These are phyloP conservation scores for Parazoanthus swiftii DNA, from an alignment of 92 coral and sea anemone species.

Conservation along the genomic window DNA sequence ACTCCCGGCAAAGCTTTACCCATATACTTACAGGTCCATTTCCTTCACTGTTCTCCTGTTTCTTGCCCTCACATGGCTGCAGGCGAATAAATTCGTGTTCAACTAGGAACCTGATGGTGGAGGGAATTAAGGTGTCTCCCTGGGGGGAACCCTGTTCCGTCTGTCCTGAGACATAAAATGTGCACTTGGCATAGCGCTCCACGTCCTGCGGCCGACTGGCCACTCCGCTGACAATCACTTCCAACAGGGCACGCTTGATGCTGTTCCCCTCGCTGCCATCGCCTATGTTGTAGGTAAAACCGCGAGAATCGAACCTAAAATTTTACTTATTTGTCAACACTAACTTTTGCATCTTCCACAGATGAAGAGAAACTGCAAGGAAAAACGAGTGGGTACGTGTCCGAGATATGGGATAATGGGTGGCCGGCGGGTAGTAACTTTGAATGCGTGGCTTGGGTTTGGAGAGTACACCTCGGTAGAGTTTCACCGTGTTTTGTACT, in stretches of 20 bases:
- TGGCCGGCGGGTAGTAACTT: too few relatives aligned
- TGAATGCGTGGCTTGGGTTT: too few relatives aligned
- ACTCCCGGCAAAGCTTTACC: too few relatives aligned
- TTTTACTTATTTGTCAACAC: too few relatives aligned
- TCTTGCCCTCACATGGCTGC: conserved; percentile 55
- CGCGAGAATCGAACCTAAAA: not conserved
- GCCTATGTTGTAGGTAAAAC: conserved; percentile 15
- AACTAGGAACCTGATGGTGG: conserved; percentile 78
- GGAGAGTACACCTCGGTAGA: too few relatives aligned
- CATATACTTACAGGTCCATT: conserved; percentile 19
- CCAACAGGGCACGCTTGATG: conserved; percentile 91
- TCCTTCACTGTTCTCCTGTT: conserved; percentile 45
- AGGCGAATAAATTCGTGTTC: conserved; percentile 90
- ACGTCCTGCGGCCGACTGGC: conserved; percentile 88
- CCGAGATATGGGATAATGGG: too few relatives aligned
- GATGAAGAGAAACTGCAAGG: not conserved
- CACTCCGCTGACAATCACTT: conserved; percentile 96
- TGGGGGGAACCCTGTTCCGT: conserved; percentile 52
- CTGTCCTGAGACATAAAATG: conserved; percentile 88
- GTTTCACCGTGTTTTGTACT: too few relatives aligned
- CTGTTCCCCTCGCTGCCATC: conserved; percentile 80
- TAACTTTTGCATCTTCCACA: not conserved
- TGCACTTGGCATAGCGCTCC: conserved; percentile 93
- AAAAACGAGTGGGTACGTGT: too few relatives aligned
- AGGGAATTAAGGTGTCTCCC: conserved; percentile 56